Conservation (phyloP, 2,888 invertebrate species). For the Netelia fuscicornis region DNA sequence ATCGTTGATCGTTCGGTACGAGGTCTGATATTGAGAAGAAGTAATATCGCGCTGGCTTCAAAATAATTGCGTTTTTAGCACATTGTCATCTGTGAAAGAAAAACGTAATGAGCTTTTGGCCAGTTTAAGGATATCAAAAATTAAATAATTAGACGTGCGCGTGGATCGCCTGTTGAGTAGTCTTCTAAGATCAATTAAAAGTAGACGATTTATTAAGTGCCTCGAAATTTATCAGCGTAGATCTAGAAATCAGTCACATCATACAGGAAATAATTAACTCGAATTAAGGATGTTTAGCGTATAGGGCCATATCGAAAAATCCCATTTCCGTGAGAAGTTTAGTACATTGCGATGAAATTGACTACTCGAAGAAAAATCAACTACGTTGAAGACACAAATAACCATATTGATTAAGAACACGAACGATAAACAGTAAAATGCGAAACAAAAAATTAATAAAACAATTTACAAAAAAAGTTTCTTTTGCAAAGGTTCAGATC, state of each 20-base stretch:
- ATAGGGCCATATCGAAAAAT: not conserved
- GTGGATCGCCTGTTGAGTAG: constrained; percentile 5
- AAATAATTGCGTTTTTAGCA: too few relatives aligned
- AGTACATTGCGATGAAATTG: not conserved
- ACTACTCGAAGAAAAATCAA: not conserved
- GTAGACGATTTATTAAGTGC: constrained; percentile 36
- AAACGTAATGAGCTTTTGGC: not conserved
- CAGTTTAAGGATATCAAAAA: not conserved
- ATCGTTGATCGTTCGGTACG: not conserved
- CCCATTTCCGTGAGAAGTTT: not conserved
- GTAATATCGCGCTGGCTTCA: not conserved
- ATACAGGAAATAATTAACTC: constrained; percentile 3
- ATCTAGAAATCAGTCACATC: not conserved
- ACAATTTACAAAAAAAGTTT: too few relatives aligned
- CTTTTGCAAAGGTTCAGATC: too few relatives aligned
- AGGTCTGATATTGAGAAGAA: not conserved
- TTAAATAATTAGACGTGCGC: constrained; percentile 23
- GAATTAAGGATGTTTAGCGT: not conserved
- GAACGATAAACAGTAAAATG: too few relatives aligned
- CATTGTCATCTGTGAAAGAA: too few relatives aligned
- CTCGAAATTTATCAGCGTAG: constrained; percentile 23
- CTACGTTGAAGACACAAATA: not conserved
- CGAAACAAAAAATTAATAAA: too few relatives aligned
- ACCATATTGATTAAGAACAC: too few relatives aligned
- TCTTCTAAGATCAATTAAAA: constrained; percentile 16